Conservation (phyloP, 2,888 invertebrate species). For the Erebia epiphron region DNA sequence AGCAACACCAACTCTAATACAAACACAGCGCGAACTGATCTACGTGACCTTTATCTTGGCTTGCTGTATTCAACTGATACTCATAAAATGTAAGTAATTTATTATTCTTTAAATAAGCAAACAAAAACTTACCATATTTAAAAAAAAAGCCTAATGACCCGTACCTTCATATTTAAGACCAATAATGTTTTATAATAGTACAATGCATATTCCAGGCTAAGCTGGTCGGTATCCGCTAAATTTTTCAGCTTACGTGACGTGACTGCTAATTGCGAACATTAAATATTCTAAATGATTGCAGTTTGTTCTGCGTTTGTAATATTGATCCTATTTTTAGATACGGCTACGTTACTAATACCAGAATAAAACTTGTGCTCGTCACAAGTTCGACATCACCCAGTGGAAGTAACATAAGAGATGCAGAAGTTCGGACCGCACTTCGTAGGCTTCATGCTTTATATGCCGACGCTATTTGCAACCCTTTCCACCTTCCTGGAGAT, state of each 20-base stretch:
- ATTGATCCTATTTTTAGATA: constrained; percentile 80
- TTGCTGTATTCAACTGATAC: constrained; percentile 96
- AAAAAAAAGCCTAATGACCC: background rate
- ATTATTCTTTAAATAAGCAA: background rate
- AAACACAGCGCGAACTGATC: constrained; percentile 85
- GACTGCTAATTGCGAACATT: too few relatives aligned
- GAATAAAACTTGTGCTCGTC: constrained; percentile 96
- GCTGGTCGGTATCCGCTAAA: too few relatives aligned
- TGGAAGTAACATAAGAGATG: constrained; percentile 93
- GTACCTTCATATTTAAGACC: background rate
- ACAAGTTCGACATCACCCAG: constrained; percentile 96
- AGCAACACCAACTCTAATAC: constrained; percentile 80
- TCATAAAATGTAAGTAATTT: constrained; percentile 92
- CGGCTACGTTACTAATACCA: constrained; percentile 98
- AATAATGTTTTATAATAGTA: too few relatives aligned
- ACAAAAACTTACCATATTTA: background rate
- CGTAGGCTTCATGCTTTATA: constrained; percentile 95
- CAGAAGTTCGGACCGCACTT: constrained; percentile 94
- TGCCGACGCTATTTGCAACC: constrained; percentile 97
- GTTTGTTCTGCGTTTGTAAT: background rate
- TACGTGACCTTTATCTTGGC: constrained; percentile 95
- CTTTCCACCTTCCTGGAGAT: constrained; percentile 97
- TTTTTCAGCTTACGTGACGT: too few relatives aligned
- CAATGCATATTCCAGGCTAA: too few relatives aligned
- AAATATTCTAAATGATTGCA: background rate